Evolutionary conservation across 1,140 invertebrate species (phyloP), one percentile per base, ranked within the genome.

Genomic region (Leptopilina clavipes): DNA sequence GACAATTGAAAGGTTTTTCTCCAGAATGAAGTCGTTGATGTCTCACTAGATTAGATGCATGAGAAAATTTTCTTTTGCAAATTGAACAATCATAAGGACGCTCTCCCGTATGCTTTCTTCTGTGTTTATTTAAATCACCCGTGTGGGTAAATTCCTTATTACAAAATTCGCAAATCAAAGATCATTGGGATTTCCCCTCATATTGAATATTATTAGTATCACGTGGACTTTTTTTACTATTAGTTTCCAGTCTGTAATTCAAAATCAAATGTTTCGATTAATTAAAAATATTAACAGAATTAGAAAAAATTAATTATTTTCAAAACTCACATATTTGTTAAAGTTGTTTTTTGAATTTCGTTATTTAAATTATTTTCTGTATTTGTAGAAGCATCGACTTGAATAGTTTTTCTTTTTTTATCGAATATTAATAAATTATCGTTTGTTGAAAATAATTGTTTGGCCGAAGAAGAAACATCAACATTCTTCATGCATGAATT

Each of bases 71-170:
- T 59, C 5, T 0, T 22, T 59, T 19, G 11, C 56, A 59, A 25
- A 25, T 6, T 59, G 56, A 59, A 59, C 56, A 59, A 14, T 25
- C 5, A 59, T 59, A 59, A 59, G 56, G 56, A 25, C 5, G 9
- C 12, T 59, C 56, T 0, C 56, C 19, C 8, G 56, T 59, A 59
- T 59, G 56, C 12, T 10, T 59, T 59, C 56, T 59, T 59, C 19
- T 59, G 12, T 59, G 56, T 31, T 59, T 59, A 25, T 59, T 59
- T 31, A 59, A 59, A 59, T 59, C 56, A 0, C 56, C 56, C 12
- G 56, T 59, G 56, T 59, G 56, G 1, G 22, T 31, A 25, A 59
- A 59, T 25, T 59, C 12, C 22, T 59, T 59, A 1, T 25, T 25
- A 25, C 56, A 59, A 59, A 25, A 59, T 59, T 59, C 19, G 19